Conservation (phyloP, 2,888 invertebrate genomes). For the Muscina levida region DNA sequence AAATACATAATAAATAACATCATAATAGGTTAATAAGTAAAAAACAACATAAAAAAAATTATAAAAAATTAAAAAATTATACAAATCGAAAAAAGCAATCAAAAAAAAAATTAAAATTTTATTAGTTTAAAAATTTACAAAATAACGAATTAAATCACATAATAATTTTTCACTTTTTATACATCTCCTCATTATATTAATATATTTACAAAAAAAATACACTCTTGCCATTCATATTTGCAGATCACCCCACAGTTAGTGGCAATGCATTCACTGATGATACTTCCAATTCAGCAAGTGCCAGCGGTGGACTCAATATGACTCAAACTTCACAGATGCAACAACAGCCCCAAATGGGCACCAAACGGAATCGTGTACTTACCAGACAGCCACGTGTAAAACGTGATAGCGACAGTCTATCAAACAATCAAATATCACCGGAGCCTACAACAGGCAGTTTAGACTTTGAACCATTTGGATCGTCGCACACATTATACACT, state of each 20-base stretch:
- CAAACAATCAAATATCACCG: constrained; percentile 76
- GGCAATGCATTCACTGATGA: constrained; percentile 25
- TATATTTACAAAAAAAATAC: too few species aligned
- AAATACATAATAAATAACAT: too few species aligned
- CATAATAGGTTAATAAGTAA: too few species aligned
- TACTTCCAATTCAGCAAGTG: constrained; percentile 10
- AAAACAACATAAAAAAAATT: too few species aligned
- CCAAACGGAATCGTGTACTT: constrained; percentile 84
- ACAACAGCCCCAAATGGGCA: constrained; percentile 79
- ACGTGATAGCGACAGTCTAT: constrained; percentile 82
- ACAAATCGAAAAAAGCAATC: too few species aligned
- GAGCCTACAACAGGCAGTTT: constrained; percentile 73
- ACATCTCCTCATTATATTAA: too few species aligned
- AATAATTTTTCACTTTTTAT: too few species aligned
- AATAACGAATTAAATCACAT: too few species aligned
- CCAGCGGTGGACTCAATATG: constrained; percentile 41
- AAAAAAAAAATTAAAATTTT: too few species aligned
- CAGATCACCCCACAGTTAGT: constrained; percentile 69
- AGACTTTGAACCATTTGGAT: constrained; percentile 75
- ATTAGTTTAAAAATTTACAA: too few species aligned
- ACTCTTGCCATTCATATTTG: constrained; percentile 34
- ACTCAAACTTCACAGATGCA: constrained; percentile 67
- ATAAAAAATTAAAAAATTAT: too few species aligned
- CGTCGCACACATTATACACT: constrained; percentile 67
- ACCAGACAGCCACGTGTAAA: constrained; percentile 86